Evolutionary conservation across 1,140 invertebrate genomes (phyloP).

Genomic region (Lysiphlebus fabarum): DNA sequence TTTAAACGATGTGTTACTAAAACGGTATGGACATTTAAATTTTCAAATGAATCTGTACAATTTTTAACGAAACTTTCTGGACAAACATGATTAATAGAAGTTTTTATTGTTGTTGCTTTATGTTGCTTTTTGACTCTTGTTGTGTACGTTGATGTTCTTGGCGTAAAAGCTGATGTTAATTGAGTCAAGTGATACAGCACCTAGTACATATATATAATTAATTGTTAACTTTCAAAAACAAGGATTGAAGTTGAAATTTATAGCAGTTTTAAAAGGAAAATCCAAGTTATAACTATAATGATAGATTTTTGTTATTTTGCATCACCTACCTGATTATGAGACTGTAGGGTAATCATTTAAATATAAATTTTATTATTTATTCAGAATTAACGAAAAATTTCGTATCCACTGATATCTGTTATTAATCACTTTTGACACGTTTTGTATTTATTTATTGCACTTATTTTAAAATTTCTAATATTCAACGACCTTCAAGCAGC

Average conservation of each 20-base stretch:
- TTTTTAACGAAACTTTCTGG: slow-evolving; percentile 41
- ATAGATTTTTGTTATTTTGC: slow-evolving; percentile 18
- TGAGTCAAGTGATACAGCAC: slow-evolving; percentile 52
- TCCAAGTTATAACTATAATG: not conserved
- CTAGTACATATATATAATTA: slow-evolving; percentile 29
- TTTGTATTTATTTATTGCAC: too few species aligned
- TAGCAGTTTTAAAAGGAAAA: not conserved
- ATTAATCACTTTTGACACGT: too few species aligned
- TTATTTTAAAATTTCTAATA: too few species aligned
- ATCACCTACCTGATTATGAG: slow-evolving; percentile 49
- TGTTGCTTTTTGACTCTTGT: slow-evolving; percentile 6
- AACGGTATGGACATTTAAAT: slow-evolving; percentile 34
- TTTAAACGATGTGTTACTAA: slow-evolving; percentile 27
- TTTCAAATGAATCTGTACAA: slow-evolving; percentile 37
- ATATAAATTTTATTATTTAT: too few species aligned
- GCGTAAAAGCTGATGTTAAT: slow-evolving; percentile 43
- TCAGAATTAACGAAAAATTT: too few species aligned
- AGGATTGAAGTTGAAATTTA: not conserved
- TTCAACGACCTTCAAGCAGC: too few species aligned
- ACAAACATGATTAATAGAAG: slow-evolving; percentile 29
- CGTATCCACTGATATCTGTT: too few species aligned
- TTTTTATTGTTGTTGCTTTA: slow-evolving; percentile 19
- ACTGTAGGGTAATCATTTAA: slow-evolving; percentile 51
- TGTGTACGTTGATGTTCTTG: slow-evolving; percentile 37
- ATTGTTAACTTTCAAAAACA: too few species aligned